Conservation (phyloP, 2,888 invertebrate species). For the Parnassius orleans region DNA sequence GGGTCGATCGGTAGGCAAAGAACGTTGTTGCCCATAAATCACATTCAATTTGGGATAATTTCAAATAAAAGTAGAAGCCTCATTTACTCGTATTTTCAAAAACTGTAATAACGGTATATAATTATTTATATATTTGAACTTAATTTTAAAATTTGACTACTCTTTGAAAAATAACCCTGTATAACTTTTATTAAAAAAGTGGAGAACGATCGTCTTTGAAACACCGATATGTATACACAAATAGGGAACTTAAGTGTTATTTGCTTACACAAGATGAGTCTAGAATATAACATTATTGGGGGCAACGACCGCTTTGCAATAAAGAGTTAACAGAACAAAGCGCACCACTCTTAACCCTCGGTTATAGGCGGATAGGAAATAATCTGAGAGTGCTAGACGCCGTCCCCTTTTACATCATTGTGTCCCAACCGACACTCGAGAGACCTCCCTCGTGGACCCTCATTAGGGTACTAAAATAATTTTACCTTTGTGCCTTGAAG, state of each 20-base stretch:
- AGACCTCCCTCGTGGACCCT: slow-evolving; percentile 53
- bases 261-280: slow-evolving; percentile 23
- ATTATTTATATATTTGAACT: too few relatives aligned
- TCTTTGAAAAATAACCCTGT: too few relatives aligned
- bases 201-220: slow-evolving; percentile 7
- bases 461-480: slow-evolving; percentile 59
- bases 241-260: slow-evolving; percentile 19
- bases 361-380: slow-evolving; percentile 50
- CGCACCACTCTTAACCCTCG: slow-evolving; percentile 48
- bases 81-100: too few relatives aligned
- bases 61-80: too few relatives aligned
- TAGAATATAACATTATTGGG: slow-evolving; percentile 33
- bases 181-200: too few relatives aligned
- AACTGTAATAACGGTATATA: too few relatives aligned
- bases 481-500: slow-evolving; percentile 44
- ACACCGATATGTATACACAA: slow-evolving; percentile 10
- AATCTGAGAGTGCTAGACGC: slow-evolving; percentile 55
- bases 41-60: too few relatives aligned
- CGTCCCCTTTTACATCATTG: slow-evolving; percentile 45
- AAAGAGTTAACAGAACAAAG: slow-evolving; percentile 47
- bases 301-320: slow-evolving; percentile 49
- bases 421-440: slow-evolving; percentile 23
- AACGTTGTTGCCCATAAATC: too few relatives aligned
- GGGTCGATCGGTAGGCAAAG: too few relatives aligned
- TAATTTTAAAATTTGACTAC: too few relatives aligned